Percentiles rank a stretch among this genome's conserved stretches.
Conservation (phyloP, 1,140 invertebrate genomes). For the Littorina saxatilis region DNA sequence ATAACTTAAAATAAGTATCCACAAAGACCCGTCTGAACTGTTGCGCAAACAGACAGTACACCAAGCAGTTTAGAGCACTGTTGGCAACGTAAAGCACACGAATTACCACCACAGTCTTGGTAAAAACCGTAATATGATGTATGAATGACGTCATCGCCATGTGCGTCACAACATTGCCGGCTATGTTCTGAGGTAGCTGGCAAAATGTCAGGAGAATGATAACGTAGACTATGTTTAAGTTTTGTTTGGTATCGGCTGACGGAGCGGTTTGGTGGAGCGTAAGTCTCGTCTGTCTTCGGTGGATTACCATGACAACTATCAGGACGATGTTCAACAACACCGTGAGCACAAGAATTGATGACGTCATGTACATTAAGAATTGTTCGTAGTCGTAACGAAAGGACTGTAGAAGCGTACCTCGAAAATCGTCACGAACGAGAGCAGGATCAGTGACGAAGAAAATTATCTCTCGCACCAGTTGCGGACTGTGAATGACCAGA, state of each 20-base stretch:
- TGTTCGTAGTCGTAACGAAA: constrained; percentile 21
- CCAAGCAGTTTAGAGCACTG: constrained; percentile 17
- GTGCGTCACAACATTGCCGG: not conserved
- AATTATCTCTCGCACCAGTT: constrained; percentile 7
- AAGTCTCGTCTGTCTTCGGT: not conserved
- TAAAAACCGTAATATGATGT: not conserved
- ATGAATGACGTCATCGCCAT: constrained; percentile 4
- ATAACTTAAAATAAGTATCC: not conserved
- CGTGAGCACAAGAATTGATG: constrained; percentile 6
- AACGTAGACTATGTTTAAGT: constrained; percentile 9
- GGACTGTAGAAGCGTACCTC: not conserved
- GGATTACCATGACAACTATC: not conserved
- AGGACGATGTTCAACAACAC: not conserved
- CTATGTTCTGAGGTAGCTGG: constrained; percentile 4
- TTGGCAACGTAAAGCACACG: constrained; percentile 17
- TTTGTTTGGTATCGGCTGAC: not conserved
- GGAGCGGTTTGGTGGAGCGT: not conserved
- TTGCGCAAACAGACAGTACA: constrained; percentile 13
- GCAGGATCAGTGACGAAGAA: not conserved
- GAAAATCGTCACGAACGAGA: not conserved
- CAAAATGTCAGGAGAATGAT: constrained; percentile 19
- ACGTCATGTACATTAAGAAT: constrained; percentile 24
- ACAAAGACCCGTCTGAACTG: not conserved
- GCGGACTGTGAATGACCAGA: constrained; percentile 16
- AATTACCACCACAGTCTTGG: not conserved